Evolutionary conservation across 2,113 vertebrate genomes (phyloP), one percentile per base, ranked within the genome.

Genomic region (Myxocyprinus asiaticus): DNA sequence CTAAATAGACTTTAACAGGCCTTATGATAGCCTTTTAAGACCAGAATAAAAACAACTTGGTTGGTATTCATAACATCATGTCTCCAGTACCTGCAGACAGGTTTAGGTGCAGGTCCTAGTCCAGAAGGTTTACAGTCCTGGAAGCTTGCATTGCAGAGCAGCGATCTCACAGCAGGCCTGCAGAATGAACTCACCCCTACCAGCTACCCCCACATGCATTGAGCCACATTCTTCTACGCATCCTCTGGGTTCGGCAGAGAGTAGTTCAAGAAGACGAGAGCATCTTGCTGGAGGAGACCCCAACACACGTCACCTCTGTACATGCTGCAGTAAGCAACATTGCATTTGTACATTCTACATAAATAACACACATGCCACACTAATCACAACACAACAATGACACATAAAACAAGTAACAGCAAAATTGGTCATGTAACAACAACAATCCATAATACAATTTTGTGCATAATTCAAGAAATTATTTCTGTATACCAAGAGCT

Each of bases 201-300:
- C 79, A 98, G 87, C 75, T 96, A 94, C 0, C 86, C 87, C 96
- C 93, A 96, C 79, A 91, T 92, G 6, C 91, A 93, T 85, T 95
- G 94, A 10, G 93, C 93, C 90, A 96, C 90, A 53, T 95, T 91
- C 85, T 98, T 97, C 86, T 98, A 96, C 48, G 91, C 90, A 81
- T 96, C 94, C 92, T 96, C 96, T 0, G 96, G 95, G 79, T 98
- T 94, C 7, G 85, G 82, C 55, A 95, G 92, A 55, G 97, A 97
- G 71, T 93, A 91, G 89, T 98, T 98, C 86, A 97, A 98, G 91
- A 98, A 99, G 79, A 99, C 94, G 83, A 97, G 93, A 7, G 90
- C 81, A 7, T 95, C 93, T 12, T 88, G 93, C 0, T 43, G 88
- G 83, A 98, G 89, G 53, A 93, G 68, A 9, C 78, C 53, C 48